Conservation (phyloP, 2,113 vertebrate species). For the Phylloscopus whistleri region DNA sequence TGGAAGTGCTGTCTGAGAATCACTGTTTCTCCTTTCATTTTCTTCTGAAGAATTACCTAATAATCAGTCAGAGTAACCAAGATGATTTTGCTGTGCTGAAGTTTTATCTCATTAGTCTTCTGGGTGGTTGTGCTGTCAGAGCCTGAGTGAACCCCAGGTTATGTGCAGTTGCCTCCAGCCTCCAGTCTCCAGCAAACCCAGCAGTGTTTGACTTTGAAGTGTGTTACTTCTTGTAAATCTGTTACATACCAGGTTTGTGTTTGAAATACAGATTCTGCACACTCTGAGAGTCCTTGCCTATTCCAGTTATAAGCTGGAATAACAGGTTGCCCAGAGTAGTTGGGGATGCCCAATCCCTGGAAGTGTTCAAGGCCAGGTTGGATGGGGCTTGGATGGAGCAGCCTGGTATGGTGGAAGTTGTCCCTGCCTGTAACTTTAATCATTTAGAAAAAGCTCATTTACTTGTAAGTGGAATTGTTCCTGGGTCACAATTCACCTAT, state of each 20-base stretch:
- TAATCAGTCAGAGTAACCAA: neutral
- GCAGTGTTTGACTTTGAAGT: neutral
- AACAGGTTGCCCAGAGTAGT: neutral
- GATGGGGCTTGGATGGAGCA: neutral
- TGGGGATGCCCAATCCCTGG: neutral
- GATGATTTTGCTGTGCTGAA: neutral
- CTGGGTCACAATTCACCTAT: neutral
- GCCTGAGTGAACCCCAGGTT: neutral
- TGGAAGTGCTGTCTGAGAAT: neutral
- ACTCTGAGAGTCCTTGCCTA: neutral
- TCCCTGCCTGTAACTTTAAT: neutral
- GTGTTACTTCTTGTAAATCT: neutral
- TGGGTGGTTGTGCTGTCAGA: neutral
- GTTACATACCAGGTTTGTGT: neutral
- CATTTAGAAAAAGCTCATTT: neutral
- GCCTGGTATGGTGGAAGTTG: neutral
- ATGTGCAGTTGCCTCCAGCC: neutral
- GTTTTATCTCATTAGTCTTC: neutral
- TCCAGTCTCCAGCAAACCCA: neutral
- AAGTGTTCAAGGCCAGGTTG: neutral
- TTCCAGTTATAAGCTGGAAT: neutral
- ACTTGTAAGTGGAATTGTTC: neutral
- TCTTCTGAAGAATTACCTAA: neutral
- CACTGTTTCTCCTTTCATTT: neutral
- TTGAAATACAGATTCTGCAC: neutral